phyloP scores from a whole-genome alignment of 2,888 invertebrate genomes.

The Baccha elongata region DNA sequence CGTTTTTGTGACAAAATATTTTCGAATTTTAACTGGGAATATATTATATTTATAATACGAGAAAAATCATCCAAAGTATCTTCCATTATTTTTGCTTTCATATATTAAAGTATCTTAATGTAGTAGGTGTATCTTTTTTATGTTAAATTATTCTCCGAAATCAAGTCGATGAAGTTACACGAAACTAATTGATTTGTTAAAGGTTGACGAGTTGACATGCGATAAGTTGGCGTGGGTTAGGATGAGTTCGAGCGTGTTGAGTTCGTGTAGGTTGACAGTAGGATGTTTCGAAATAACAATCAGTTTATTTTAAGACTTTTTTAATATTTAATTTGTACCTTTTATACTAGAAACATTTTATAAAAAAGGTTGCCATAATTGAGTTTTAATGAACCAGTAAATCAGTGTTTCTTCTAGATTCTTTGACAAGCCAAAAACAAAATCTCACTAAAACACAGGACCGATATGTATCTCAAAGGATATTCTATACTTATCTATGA shows the following conservation, averaged over 20 bases:
- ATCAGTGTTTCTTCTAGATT: background rate
- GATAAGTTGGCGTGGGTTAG: background rate
- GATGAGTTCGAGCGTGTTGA: background rate
- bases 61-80: no score
- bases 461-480: conserved; percentile 4
- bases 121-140: background rate
- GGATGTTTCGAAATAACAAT: background rate
- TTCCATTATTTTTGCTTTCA: no score
- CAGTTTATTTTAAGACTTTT: background rate
- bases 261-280: background rate
- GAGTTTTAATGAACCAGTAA: background rate
- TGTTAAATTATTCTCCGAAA: background rate
- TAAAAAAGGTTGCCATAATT: no score
- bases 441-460: conserved; percentile 16
- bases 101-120: no score
- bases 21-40: no score
- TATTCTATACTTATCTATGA: conserved; percentile 27
- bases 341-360: no score
- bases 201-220: conserved; percentile 11
- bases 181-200: conserved; percentile 5
- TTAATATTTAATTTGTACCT: no score
- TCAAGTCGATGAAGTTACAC: conserved; percentile 6
- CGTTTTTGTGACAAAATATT: no score
- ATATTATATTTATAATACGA: no score
- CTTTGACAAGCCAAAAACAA: conserved; percentile 61